These are phyloP conservation scores for Venustaconcha ellipsiformis DNA, from an alignment of 1,140 invertebrate species.

Conservation along the genomic window DNA sequence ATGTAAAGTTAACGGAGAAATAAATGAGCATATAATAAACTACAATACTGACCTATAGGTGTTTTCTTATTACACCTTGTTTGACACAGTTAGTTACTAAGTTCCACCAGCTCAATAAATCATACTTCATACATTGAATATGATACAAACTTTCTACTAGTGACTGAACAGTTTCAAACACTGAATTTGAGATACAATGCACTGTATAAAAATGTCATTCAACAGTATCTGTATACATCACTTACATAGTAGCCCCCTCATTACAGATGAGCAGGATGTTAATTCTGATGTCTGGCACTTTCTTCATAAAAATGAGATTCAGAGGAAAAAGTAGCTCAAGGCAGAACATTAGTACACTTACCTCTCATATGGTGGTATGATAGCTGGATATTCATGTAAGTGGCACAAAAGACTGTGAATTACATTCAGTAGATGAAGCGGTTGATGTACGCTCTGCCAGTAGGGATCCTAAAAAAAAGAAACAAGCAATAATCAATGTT, in stretches of 20 bases:
- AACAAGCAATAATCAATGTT: background rate
- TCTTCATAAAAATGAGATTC: background rate
- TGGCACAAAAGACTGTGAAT: conserved; percentile 55
- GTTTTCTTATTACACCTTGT: no score
- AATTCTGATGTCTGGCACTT: no score
- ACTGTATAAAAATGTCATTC: conserved; percentile 43
- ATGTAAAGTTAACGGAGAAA: no score
- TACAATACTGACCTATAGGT: no score
- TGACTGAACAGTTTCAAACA: background rate
- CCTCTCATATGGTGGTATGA: conserved; percentile 62
- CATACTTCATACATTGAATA: background rate
- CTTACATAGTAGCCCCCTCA: background rate
- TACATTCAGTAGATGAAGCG: conserved; percentile 64
- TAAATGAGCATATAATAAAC: no score
- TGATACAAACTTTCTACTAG: background rate
- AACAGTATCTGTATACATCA: conserved; percentile 17
- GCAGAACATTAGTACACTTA: conserved; percentile 23
- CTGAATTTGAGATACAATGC: background rate
- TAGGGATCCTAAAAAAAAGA: conserved; percentile 59
- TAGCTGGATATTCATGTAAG: conserved; percentile 50
- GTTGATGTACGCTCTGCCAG: conserved; percentile 60
- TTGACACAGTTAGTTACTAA: no score
- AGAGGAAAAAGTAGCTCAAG: background rate
- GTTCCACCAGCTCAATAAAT: background rate
- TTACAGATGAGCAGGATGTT: no score